A percentile compares a stretch with the other conserved stretches of the same genome.
These are phyloP conservation scores for Mormoops blainvillei DNA, from an alignment of 2,113 vertebrate species.

Conservation along the genomic window DNA sequence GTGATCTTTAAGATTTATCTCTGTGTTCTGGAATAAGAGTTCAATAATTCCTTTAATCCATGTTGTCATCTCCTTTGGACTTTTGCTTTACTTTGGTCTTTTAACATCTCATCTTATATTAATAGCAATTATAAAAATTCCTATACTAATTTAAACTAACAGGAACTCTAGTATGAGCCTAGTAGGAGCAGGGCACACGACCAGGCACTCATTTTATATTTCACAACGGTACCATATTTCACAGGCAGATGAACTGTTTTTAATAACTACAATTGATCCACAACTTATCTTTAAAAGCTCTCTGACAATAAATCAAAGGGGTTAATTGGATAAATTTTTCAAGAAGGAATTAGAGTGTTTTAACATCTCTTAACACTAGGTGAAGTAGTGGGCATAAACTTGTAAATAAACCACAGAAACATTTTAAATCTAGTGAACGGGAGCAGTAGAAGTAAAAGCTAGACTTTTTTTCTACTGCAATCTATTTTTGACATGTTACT, in stretches of 20 bases:
- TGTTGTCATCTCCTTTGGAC: slow-evolving; percentile 25
- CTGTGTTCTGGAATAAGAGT: slow-evolving; percentile 36
- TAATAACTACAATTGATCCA: neutral
- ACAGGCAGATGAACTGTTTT: slow-evolving; percentile 18
- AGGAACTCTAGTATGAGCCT: neutral
- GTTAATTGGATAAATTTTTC: slow-evolving; percentile 43
- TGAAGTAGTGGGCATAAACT: neutral
- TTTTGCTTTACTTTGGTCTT: slow-evolving; percentile 50
- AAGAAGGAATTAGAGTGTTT: neutral
- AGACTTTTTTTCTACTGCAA: neutral
- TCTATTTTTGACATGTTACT: neutral
- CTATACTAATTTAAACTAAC: slow-evolving; percentile 16
- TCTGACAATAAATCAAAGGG: slow-evolving; percentile 39
- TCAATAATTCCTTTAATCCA: slow-evolving; percentile 57
- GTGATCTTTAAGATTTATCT: slow-evolving; percentile 56
- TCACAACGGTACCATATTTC: neutral
- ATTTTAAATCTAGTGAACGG: slow-evolving; percentile 20
- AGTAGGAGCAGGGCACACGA: neutral
- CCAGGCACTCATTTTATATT: neutral
- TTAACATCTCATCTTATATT: slow-evolving; percentile 65
- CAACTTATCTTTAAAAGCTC: slow-evolving; percentile 32
- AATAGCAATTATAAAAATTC: slow-evolving; percentile 46
- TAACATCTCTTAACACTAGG: neutral
- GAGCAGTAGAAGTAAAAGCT: neutral
- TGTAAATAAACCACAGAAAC: neutral